Conservation (phyloP, 1,140 invertebrate species). For the Hestina assimilis region DNA sequence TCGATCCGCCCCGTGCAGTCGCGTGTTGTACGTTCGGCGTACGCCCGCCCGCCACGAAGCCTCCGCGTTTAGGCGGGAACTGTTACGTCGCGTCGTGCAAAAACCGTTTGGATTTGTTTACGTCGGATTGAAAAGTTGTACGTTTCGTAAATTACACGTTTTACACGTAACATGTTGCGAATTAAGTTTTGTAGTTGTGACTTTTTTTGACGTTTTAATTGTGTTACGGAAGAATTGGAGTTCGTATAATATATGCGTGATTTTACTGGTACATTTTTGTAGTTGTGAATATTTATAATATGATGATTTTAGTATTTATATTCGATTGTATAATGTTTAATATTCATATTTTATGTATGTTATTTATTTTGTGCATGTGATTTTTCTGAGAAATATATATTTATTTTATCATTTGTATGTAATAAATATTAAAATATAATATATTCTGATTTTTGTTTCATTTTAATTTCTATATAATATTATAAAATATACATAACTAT, state of each 20-base stretch:
- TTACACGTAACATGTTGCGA: background rate
- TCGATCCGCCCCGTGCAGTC: conserved; percentile 71
- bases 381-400: background rate
- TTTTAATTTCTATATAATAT: too few relatives aligned
- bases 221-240: too few relatives aligned
- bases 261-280: too few relatives aligned
- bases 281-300: background rate
- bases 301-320: background rate
- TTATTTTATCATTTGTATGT: background rate
- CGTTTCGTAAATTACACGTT: background rate
- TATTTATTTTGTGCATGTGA: background rate
- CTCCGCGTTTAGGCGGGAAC: conserved; percentile 71
- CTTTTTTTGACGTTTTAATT: background rate
- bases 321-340: background rate
- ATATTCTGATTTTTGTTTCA: background rate
- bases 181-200: background rate
- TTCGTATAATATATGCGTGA: too few relatives aligned
- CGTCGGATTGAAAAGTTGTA: background rate
- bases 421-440: background rate
- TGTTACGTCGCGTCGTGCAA: conserved; percentile 11
- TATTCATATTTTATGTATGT: conserved; percentile 1
- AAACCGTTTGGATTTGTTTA: background rate
- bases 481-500: background rate
- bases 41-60: conserved; percentile 60
- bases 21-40: conserved; percentile 46